Percentiles rank a stretch among this genome's conserved stretches.
These are phyloP conservation scores for Scleropages formosus DNA, from an alignment of 2,797 vertebrate genomes.

Conservation along the genomic window DNA sequence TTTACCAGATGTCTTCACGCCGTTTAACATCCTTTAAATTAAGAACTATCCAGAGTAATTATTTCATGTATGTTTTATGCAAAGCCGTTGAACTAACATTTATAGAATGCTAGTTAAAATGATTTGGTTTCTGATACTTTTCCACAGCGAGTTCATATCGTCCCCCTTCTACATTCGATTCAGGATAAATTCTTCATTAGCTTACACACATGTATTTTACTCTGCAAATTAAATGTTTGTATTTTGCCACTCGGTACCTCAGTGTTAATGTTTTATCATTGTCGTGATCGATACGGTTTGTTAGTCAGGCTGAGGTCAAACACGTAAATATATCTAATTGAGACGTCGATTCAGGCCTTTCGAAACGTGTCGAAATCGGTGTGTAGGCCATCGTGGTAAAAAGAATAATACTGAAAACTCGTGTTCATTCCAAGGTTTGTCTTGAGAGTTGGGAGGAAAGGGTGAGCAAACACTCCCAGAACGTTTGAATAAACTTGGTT, in stretches of 20 bases:
- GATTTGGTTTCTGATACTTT: conserved; percentile 64
- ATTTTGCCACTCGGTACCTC: no score
- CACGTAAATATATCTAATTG: no score
- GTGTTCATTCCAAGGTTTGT: no score
- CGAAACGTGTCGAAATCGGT: no score
- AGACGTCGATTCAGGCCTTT: no score
- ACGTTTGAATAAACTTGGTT: no score
- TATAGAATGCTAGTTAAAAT: conserved; percentile 83
- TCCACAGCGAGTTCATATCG: conserved; percentile 33
- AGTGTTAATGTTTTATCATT: conserved; percentile 41
- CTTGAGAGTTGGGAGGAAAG: no score
- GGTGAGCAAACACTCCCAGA: no score
- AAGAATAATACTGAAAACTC: no score
- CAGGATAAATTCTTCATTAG: conserved; percentile 28
- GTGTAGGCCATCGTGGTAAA: no score
- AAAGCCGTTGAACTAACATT: conserved; percentile 83
- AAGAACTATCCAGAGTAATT: conserved; percentile 95
- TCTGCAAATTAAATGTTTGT: conserved; percentile 15
- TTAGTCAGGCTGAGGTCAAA: no score
- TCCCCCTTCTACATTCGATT: not conserved
- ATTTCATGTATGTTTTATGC: conserved; percentile 96
- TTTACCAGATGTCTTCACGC: conserved; percentile 99
- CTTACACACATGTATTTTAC: conserved; percentile 33
- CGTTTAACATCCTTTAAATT: conserved; percentile 98
- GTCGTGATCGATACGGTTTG: conserved; percentile 28